These are phyloP conservation scores for Loriculus beryllinus DNA, from an alignment of 2,797 vertebrate genomes.

Conservation along the genomic window DNA sequence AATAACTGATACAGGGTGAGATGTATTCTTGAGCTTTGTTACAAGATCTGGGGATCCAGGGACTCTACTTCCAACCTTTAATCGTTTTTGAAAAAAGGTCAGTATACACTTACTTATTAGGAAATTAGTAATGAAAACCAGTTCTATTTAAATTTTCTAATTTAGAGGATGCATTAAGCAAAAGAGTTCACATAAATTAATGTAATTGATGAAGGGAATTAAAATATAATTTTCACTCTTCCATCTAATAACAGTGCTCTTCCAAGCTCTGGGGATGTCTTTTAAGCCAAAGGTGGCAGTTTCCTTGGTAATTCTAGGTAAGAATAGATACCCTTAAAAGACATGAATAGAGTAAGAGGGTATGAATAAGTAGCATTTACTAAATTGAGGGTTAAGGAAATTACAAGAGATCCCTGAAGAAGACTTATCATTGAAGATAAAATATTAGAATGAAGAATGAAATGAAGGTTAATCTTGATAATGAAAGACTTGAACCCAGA, in stretches of 20 bases:
- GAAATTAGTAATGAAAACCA: conserved; percentile 27
- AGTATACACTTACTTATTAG: conserved; percentile 28
- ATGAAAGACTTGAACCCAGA: neutral
- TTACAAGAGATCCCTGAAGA: neutral
- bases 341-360: neutral
- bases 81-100: neutral
- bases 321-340: neutral
- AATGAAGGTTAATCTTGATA: conserved; percentile 37
- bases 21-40: neutral
- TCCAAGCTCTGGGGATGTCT: neutral
- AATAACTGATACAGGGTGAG: neutral
- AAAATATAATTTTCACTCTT: conserved; percentile 20
- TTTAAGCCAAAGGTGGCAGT: neutral
- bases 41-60: neutral
- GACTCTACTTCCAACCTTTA: neutral
- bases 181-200: conserved; percentile 50
- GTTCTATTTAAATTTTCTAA: conserved; percentile 35
- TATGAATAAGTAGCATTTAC: neutral
- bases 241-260: neutral
- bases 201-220: conserved; percentile 37
- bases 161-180: conserved; percentile 37
- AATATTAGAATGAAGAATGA: conserved; percentile 11
- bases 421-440: neutral
- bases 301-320: conserved; percentile 16
- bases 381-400: neutral